These are phyloP conservation scores for Ptilorrhoa leucosticta DNA, from an alignment of 2,113 vertebrate species.

Conservation along the genomic window DNA sequence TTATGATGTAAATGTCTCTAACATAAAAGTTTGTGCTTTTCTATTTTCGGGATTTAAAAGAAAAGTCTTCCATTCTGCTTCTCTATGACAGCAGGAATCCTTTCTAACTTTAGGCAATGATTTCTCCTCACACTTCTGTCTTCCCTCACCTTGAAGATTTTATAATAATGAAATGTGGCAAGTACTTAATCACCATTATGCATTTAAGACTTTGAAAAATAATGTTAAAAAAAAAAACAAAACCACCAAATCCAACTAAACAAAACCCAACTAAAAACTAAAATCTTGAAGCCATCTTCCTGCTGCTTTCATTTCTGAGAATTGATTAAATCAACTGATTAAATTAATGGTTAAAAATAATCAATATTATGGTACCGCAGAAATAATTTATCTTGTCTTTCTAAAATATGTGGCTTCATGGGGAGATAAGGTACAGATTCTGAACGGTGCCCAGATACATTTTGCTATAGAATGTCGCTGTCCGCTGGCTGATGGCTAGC, in stretches of 20 bases:
- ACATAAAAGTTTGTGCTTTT: background rate
- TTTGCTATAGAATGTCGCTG: too few species aligned
- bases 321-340: background rate
- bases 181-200: background rate
- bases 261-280: background rate
- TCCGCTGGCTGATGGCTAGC: too few species aligned
- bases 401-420: background rate
- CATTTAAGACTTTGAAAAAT: background rate
- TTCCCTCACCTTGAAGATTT: background rate
- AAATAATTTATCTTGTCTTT: background rate
- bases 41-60: background rate
- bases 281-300: background rate
- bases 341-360: background rate
- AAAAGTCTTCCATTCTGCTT: background rate
- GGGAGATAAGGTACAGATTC: background rate
- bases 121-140: background rate
- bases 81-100: background rate
- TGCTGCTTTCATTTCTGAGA: background rate
- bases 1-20: background rate
- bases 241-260: background rate
- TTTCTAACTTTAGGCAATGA: background rate
- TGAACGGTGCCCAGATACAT: background rate
- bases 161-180: background rate
- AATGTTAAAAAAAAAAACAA: background rate
- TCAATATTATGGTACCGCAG: background rate